Conservation (phyloP, 2,888 invertebrate genomes). For the Odontothrips loti region DNA sequence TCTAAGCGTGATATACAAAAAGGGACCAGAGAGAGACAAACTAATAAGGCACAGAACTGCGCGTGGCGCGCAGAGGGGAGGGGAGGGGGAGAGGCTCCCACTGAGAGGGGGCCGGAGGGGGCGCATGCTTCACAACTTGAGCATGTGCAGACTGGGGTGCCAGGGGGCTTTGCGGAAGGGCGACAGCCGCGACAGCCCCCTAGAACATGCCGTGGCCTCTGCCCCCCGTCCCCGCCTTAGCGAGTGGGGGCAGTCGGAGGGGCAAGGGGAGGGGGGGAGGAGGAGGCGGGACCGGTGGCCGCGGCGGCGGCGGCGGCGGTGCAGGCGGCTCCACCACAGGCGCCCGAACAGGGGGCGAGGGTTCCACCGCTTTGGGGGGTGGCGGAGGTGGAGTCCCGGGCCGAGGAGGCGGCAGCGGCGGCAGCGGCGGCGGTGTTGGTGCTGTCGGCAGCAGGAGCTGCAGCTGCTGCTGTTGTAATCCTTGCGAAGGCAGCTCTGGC, state of each 20-base stretch:
- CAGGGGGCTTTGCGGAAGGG: slow-evolving; percentile 51
- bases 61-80: neutral
- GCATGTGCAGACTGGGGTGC: slow-evolving; percentile 50
- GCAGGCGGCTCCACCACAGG: slow-evolving; percentile 28
- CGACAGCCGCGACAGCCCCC: slow-evolving; percentile 33
- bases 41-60: slow-evolving; percentile 31
- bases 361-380: neutral
- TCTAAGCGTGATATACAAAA: slow-evolving; percentile 28
- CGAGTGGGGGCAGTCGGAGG: slow-evolving; percentile 11
- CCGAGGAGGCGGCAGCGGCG: neutral
- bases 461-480: neutral
- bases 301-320: slow-evolving; percentile 13
- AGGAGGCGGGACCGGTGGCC: slow-evolving; percentile 32
- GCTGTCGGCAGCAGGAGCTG: slow-evolving; percentile 29
- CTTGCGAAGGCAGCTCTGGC: neutral
- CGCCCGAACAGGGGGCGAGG: slow-evolving; percentile 29
- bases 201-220: neutral
- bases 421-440: slow-evolving; percentile 32
- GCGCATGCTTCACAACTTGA: slow-evolving; percentile 42
- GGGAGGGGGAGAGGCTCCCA: neutral
- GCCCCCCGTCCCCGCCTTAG: neutral
- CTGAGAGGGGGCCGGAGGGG: neutral
- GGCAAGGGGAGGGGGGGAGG: slow-evolving; percentile 28
- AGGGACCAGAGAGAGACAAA: slow-evolving; percentile 28
- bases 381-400: slow-evolving; percentile 12